Conservation (phyloP, 1,140 invertebrate species). For the roundworm (Caenorhabditis elegans) region DNA sequence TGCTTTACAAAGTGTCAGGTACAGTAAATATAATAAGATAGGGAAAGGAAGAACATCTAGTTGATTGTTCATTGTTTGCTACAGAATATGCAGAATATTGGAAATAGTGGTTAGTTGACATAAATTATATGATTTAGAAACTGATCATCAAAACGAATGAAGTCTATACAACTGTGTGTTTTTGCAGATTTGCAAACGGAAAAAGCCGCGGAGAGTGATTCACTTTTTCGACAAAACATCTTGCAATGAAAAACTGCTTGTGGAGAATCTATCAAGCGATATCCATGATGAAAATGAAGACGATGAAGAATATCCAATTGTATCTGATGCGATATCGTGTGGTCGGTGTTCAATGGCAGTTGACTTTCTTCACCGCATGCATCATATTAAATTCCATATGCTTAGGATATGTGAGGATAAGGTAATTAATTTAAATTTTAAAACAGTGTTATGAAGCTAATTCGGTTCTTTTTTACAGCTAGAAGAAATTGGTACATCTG, state of each 20-base stretch:
- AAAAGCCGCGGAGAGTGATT: neutral
- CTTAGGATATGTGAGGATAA: slow-evolving; percentile 43
- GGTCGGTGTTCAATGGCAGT: slow-evolving; percentile 22
- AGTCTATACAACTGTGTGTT: too few species aligned
- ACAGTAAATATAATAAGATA: too few species aligned
- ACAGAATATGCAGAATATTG: too few species aligned
- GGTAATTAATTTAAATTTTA: neutral
- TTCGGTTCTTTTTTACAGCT: neutral
- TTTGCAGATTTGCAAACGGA: neutral
- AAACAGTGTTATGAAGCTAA: neutral
- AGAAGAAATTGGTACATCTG: slow-evolving; percentile 17
- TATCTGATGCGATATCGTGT: slow-evolving; percentile 37
- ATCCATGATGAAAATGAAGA: neutral
- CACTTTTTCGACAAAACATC: slow-evolving; percentile 31
- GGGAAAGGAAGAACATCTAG: too few species aligned
- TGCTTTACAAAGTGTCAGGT: neutral
- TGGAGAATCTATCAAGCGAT: neutral
- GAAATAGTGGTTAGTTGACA: too few species aligned
- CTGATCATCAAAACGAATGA: too few species aligned
- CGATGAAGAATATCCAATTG: slow-evolving; percentile 25
- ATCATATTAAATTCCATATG: slow-evolving; percentile 46
- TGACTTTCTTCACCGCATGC: slow-evolving; percentile 38
- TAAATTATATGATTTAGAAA: too few species aligned
- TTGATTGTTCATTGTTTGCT: too few species aligned
- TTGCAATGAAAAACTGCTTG: slow-evolving; percentile 37